Evolutionary conservation across 2,113 vertebrate genomes (phyloP), one percentile per base, ranked within the genome.

Genomic region (Centropristis striata): DNA sequence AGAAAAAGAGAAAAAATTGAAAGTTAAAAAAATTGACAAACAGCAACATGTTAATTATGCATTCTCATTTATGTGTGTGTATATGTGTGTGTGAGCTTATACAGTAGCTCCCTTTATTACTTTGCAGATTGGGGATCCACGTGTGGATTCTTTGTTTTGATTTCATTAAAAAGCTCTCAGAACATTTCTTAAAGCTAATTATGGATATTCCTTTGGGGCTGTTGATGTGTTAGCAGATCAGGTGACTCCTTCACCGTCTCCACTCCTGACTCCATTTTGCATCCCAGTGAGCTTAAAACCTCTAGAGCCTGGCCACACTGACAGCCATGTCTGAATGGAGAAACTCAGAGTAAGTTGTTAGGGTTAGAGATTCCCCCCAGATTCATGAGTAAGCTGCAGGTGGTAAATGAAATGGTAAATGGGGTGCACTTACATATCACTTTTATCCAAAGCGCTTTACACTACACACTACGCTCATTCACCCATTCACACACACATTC

Each of bases 101-200:
- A 59, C 37, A 72, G 21, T 23, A 46, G 27, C 23, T 55, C 12
- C 36, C 25, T 58, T 66, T 65, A 84, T 84, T 79, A 69, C 65
- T 82, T 73, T 65, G 47, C 59, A 76, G 47, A 84, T 66, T 79
- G 77, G 16, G 57, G 27, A 79, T 59, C 61, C 20, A 70, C 70
- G 41, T 50, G 59, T 68, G 50, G 59, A 63, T 49, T 64, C 18
- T 63, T 37, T 76, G 23, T 72, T 85, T 71, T 81, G 54, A 90
- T 90, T 83, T 61, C 69, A 88, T 90, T 87, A 85, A 83, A 81
- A 86, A 75, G 86, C 89, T 86, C 86, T 90, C 53, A 90, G 86
- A 83, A 39, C 69, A 75, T 88, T 71, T 80, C 75, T 71, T 80
- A 46, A 78, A 78, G 71, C 71, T 86, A 75, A 84, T 88, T 75